Percentiles rank a stretch among this genome's conserved stretches.
Evolutionary conservation across 2,888 invertebrate genomes (phyloP).

Genomic region (Pseudococcus longispinus): DNA sequence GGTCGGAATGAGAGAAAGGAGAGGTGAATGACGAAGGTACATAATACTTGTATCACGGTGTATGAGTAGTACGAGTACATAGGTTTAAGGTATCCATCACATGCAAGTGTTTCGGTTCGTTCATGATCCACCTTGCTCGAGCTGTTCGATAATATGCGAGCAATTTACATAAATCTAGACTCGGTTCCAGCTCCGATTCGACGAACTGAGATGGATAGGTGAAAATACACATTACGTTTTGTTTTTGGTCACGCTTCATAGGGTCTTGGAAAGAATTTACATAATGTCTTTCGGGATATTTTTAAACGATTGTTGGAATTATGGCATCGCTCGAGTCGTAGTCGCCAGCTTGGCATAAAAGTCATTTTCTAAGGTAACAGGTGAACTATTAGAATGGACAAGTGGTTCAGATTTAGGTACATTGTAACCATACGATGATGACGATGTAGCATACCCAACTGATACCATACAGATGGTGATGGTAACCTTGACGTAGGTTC

Average conservation of each 20-base stretch:
- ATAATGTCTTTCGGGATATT: background rate
- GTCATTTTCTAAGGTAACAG: background rate
- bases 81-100: background rate
- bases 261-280: slow-evolving; percentile 1
- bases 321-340: background rate
- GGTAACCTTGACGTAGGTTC: slow-evolving; percentile 23
- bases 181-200: background rate
- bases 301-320: background rate
- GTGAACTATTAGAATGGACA: background rate
- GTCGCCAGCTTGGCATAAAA: background rate
- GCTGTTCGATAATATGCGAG: background rate
- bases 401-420: background rate
- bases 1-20: background rate
- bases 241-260: slow-evolving; percentile 21
- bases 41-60: background rate
- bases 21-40: slow-evolving; percentile 1
- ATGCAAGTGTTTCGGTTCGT: background rate
- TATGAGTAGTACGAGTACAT: background rate
- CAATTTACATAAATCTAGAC: background rate
- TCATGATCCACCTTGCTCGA: background rate
- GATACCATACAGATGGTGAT: background rate
- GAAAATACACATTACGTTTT: background rate
- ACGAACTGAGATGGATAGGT: background rate
- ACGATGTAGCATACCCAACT: background rate
- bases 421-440: slow-evolving; percentile 5